Evolutionary conservation across 2,113 vertebrate genomes (phyloP), one percentile per base, ranked within the genome.

Genomic region (Oncorhynchus kisutch): DNA sequence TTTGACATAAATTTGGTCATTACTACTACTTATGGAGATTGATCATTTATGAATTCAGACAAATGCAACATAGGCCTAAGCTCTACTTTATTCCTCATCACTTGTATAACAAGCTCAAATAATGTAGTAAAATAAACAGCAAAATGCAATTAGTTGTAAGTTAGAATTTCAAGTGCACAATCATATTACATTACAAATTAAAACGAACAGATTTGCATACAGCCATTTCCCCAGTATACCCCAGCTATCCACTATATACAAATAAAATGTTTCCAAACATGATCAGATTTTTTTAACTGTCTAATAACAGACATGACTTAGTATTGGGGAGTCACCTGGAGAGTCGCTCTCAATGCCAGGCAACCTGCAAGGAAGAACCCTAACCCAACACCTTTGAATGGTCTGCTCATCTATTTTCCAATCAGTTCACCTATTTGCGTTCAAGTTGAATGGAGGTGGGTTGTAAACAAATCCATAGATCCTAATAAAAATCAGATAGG

Each of bases 21-120:
- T 31, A 70, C 11, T 48, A 14, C 18, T 45, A 45, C 67, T 69
- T 70, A 60, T 74, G 67, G 71, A 75, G 72, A 49, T 77, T 70
- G 20, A 48, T 65, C 75, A 70, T 65, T 77, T 69, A 77, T 77
- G 75, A 34, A 71, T 70, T 77, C 34, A 62, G 31, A 8, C 4
- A 64, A 22, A 25, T 18, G 54, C 8, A 11, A 70, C 39, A 24
- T 29, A 49, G 12, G 31, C n/a, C 54, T 62, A 59, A 59, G 14
- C 57, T n/a, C 25, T 59, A 66, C 5, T 20, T 16, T 67, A 34
- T 45, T 25, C 31, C 18, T 65, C 59, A 34, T 39, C n/a, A 49
- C 57, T 73, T 39, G 14, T 11, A 25, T 25, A 65, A 22, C 54
- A 59, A 48, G 14, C 54, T 6, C 16, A 77, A 34, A 64, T 1